Conservation (phyloP, 2,797 vertebrate genomes). For the Merluccius polli region DNA sequence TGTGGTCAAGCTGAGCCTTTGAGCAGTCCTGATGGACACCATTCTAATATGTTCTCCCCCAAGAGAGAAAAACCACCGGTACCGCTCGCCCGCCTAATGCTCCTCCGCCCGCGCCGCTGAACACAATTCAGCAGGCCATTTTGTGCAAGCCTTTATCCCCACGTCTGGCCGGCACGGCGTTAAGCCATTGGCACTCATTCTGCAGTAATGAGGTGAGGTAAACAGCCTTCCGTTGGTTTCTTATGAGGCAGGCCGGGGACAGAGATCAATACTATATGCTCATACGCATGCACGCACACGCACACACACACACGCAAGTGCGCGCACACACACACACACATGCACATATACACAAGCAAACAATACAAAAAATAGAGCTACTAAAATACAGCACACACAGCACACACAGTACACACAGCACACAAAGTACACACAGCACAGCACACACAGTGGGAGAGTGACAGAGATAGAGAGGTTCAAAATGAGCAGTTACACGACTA, state of each 20-base stretch:
- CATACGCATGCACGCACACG: neutral
- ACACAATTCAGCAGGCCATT: neutral
- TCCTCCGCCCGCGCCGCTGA: neutral
- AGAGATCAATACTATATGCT: neutral
- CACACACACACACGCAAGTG: neutral
- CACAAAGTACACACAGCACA: neutral
- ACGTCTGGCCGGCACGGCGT: conserved; percentile 21
- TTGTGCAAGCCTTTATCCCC: neutral
- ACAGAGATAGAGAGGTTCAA: conserved; percentile 7
- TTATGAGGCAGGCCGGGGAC: neutral
- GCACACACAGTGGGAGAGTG: neutral
- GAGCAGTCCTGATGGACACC: conserved; percentile 8
- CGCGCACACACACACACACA: neutral
- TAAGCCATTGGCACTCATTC: conserved; percentile 24
- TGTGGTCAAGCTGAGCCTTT: conserved; percentile 15
- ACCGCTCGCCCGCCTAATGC: too few species aligned
- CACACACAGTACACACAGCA: neutral
- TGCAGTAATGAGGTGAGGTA: conserved; percentile 26
- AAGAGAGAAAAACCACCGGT: neutral
- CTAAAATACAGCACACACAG: too few species aligned
- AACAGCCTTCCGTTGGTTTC: conserved; percentile 5
- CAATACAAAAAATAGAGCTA: neutral
- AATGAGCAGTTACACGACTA: conserved; percentile 14
- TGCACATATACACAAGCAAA: neutral
- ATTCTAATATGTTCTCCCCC: neutral